Percentiles rank a stretch among this genome's conserved stretches.
phyloP scores from a whole-genome alignment of 2,113 vertebrate genomes.

The Upupa epops region DNA sequence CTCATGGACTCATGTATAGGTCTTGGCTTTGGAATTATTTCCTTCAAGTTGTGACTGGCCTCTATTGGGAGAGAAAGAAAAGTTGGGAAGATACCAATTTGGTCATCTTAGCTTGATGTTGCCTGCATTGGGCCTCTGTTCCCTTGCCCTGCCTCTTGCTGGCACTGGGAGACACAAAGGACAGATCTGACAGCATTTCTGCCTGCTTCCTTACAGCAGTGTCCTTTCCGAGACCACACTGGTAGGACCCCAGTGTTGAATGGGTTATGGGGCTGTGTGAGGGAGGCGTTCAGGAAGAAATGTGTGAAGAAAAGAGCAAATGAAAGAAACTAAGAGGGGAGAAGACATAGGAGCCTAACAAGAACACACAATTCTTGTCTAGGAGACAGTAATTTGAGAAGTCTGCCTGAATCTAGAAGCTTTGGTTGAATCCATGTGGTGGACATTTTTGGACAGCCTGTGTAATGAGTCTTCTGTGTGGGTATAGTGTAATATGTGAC shows the following conservation, averaged over 20 bases:
- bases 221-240: background rate
- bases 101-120: background rate
- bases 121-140: background rate
- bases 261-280: background rate
- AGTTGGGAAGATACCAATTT: background rate
- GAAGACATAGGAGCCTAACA: too few relatives aligned
- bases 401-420: background rate
- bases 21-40: background rate
- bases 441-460: background rate
- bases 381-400: background rate
- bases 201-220: accelerated
- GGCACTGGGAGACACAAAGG: background rate
- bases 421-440: background rate
- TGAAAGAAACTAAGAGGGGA: background rate
- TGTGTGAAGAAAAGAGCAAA: background rate
- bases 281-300: background rate
- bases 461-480: background rate
- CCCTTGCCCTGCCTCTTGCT: background rate
- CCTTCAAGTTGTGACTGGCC: background rate
- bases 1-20: background rate
- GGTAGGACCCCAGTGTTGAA: background rate
- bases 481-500: background rate
- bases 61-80: background rate
- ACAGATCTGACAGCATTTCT: background rate
- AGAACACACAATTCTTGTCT: background rate